Conservation (phyloP, 2,888 invertebrate species). For the Aethes cnicana region DNA sequence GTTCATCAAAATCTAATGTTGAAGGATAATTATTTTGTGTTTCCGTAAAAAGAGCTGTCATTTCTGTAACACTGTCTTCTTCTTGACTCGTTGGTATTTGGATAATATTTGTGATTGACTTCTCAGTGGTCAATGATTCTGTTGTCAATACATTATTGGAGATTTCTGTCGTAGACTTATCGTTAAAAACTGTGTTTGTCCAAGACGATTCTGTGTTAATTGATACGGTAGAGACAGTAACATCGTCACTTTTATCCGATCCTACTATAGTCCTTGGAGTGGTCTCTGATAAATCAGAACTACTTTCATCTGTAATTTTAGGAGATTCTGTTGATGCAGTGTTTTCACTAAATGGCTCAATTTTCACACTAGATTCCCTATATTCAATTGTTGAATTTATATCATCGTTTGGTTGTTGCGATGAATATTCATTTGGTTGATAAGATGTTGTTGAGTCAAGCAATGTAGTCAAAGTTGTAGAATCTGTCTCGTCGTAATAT, state of each 20-base stretch:
- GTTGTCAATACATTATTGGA: neutral
- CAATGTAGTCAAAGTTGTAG: no score
- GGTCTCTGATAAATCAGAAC: neutral
- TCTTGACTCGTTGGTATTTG: slow-evolving; percentile 28
- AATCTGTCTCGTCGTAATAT: slow-evolving; percentile 34
- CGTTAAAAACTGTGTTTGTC: neutral
- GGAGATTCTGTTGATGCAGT: neutral
- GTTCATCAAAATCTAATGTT: slow-evolving; percentile 54
- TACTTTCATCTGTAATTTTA: neutral
- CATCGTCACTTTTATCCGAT: neutral
- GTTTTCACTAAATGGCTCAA: slow-evolving; percentile 17
- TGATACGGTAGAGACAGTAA: neutral
- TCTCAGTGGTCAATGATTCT: slow-evolving; percentile 4
- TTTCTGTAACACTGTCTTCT: slow-evolving; percentile 36
- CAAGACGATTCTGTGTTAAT: neutral
- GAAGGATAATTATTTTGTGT: slow-evolving; percentile 39
- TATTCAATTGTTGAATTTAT: slow-evolving; percentile 16
- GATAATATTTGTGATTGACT: slow-evolving; percentile 4
- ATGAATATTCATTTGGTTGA: neutral
- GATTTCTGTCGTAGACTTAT: neutral
- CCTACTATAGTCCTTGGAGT: slow-evolving; percentile 1
- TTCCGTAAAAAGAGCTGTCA: slow-evolving; percentile 36
- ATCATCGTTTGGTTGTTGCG: neutral
- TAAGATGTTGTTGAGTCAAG: slow-evolving; percentile 8
- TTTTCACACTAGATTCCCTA: slow-evolving; percentile 6